A percentile compares a stretch with the other conserved stretches of the same genome.
These are phyloP conservation scores for Anomalospiza imberbis DNA, from an alignment of 2,797 vertebrate species.

Conservation along the genomic window DNA sequence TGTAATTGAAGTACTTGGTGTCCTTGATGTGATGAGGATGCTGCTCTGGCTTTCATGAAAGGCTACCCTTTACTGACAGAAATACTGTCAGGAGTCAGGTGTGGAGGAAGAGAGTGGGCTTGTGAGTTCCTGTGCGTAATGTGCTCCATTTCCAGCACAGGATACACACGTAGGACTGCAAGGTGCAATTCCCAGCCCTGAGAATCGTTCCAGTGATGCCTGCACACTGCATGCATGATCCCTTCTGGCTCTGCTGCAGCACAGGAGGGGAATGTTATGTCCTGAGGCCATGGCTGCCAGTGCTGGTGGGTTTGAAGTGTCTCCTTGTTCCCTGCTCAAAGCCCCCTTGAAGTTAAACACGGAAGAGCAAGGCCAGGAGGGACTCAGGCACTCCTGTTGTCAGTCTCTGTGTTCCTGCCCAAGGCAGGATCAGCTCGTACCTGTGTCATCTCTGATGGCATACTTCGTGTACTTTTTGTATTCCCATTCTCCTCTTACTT, in stretches of 20 bases:
- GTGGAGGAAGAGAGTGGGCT: background rate
- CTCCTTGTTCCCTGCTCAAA: background rate
- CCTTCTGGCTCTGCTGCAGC: background rate
- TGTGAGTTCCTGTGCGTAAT: background rate
- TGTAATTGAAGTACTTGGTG: slow-evolving; percentile 11
- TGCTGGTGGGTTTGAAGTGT: background rate
- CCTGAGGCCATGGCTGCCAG: background rate
- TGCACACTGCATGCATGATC: accelerated
- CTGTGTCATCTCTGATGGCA: background rate
- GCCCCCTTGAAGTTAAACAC: background rate
- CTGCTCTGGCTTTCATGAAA: background rate
- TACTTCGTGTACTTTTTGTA: background rate
- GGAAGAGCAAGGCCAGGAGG: background rate
- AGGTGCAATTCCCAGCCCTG: background rate
- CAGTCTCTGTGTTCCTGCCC: background rate
- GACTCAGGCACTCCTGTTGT: background rate
- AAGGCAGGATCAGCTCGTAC: background rate
- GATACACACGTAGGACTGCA: background rate
- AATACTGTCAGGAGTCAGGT: background rate
- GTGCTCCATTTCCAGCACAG: background rate
- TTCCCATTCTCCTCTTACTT: background rate
- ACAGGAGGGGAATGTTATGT: background rate
- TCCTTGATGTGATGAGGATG: background rate
- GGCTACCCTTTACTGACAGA: background rate
- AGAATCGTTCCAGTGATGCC: background rate